Base-by-base conservation (phyloP, 2,888 invertebrate genomes). In the Oscheius myriophilus region DNA sequence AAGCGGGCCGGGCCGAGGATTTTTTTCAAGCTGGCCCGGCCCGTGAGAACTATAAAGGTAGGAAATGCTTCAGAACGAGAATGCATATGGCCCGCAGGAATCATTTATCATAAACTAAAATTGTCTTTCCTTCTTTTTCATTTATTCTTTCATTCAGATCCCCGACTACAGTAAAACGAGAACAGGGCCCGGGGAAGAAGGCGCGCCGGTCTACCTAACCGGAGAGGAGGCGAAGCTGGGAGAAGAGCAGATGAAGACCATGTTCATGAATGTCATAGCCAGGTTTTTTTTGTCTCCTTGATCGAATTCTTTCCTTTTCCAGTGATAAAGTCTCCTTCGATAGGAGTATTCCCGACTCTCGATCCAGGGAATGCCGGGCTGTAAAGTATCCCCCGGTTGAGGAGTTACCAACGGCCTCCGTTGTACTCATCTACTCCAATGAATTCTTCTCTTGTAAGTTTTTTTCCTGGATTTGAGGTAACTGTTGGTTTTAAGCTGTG, bases 401-500 rank as follows among this genome's bases (percentile, higher is more conserved):
- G 23, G 45, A 45, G 4, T 88, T 96, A 0, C 90, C 90, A 3
- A 91, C 91, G 0, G 91, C 92, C 1, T 92, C 92, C 72, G 88
- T 89, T 3, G 75, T 77, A 16, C 90, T 93, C 70, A 93, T 94
- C 75, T 94, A 93, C 89, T 67, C 70, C 9, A 62, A 70, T 25
- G 70, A 70, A 53, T 70, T 66, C 41, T 70, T 70, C 51, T 66
- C 65, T 11, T 63, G 68, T 68, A 26, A 23, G 58, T 21, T 53
- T n/a, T n/a, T 45, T 45, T 16, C n/a, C 18, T 33, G 0, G 1
- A 57, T 41, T 59, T 59, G 1, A 9, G 16, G 9, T 25, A 7
- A 16, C 12, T 12, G 26, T 51, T n/a, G 2, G 9, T 33, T 57
- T 70, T 45, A 23, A 63, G 67, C 73, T 7, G 57, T 76, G 4